Evolutionary conservation across 2,888 invertebrate species (phyloP).

Genomic region (Glomeris marginata): DNA sequence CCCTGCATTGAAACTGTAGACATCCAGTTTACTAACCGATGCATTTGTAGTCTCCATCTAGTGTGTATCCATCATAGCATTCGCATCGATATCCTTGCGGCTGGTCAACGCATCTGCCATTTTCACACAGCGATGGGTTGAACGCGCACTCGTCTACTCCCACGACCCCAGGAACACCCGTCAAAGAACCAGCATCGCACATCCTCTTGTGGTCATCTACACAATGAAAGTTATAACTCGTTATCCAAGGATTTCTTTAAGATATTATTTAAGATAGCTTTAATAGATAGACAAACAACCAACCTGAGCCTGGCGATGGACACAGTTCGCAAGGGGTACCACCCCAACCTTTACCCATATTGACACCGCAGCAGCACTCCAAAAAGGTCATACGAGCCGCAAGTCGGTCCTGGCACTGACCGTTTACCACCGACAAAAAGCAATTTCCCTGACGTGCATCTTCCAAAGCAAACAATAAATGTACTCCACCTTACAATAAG

Average conservation of each 20-base stretch:
- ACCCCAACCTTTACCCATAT: conserved; percentile 73
- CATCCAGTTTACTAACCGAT: conserved; percentile 18
- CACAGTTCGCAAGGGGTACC: conserved; percentile 56
- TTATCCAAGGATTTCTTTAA: background rate
- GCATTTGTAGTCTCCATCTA: conserved; percentile 22
- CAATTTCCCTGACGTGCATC: conserved; percentile 68
- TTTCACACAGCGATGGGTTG: conserved; percentile 54
- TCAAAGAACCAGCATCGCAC: conserved; percentile 28
- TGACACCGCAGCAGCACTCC: conserved; percentile 74
- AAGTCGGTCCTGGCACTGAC: conserved; percentile 53
- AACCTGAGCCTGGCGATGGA: conserved; percentile 44
- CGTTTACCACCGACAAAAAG: conserved; percentile 50
- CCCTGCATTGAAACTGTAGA: background rate
- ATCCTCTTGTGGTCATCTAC: conserved; percentile 46
- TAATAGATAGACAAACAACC: conserved; percentile 5
- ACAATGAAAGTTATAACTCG: conserved; percentile 18
- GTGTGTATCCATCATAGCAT: conserved; percentile 51
- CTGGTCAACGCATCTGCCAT: conserved; percentile 52
- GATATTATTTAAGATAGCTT: background rate
- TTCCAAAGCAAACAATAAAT: conserved; percentile 28
- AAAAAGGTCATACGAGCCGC: conserved; percentile 55
- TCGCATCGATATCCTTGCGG: conserved; percentile 60
- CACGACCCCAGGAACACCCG: conserved; percentile 16
- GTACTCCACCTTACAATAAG: too few relatives aligned
- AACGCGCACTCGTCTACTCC: conserved; percentile 60